Percentiles rank a stretch among this genome's conserved stretches.
phyloP scores from a whole-genome alignment of 2,888 invertebrate genomes.

The Hirtodrosophila histrioides region DNA sequence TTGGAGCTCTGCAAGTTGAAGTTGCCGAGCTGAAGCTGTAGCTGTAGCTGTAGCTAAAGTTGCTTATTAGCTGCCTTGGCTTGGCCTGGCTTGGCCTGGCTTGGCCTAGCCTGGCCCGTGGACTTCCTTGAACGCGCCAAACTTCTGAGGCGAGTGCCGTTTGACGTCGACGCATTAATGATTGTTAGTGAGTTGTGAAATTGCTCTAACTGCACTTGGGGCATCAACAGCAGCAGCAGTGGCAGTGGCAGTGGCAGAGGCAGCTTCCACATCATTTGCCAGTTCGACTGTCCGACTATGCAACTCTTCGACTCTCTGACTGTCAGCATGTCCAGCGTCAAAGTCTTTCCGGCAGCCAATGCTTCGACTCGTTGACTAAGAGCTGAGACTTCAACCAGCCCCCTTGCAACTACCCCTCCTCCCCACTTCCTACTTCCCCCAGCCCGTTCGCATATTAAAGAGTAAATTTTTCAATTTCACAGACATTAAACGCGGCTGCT shows the following conservation, averaged over 20 bases:
- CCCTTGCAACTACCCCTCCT: background rate
- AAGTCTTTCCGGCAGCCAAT: slow-evolving; percentile 74
- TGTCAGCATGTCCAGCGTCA: slow-evolving; percentile 61
- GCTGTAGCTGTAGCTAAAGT: slow-evolving; percentile 39
- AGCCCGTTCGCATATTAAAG: slow-evolving; percentile 73
- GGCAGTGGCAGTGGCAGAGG: slow-evolving; percentile 21
- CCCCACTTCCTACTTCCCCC: background rate
- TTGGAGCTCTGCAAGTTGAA: slow-evolving; percentile 6
- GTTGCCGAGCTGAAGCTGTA: slow-evolving; percentile 18
- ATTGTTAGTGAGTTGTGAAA: slow-evolving; percentile 80
- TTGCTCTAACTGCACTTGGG: slow-evolving; percentile 78
- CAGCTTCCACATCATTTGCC: slow-evolving; percentile 76
- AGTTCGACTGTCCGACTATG: slow-evolving; percentile 26
- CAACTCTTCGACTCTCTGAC: slow-evolving; percentile 28
- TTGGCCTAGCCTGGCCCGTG: slow-evolving; percentile 37
- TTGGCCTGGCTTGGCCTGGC: too few species aligned
- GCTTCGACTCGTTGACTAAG: slow-evolving; percentile 30
- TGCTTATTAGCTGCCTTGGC: slow-evolving; percentile 65
- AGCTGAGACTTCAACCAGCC: slow-evolving; percentile 14
- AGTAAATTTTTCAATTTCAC: slow-evolving; percentile 80
- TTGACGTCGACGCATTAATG: slow-evolving; percentile 76
- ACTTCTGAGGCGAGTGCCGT: slow-evolving; percentile 66
- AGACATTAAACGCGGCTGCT: slow-evolving; percentile 79
- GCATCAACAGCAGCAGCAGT: slow-evolving; percentile 50
- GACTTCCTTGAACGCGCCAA: slow-evolving; percentile 72